Conservation (phyloP, 2,888 invertebrate species). For the Idaea biselata region DNA sequence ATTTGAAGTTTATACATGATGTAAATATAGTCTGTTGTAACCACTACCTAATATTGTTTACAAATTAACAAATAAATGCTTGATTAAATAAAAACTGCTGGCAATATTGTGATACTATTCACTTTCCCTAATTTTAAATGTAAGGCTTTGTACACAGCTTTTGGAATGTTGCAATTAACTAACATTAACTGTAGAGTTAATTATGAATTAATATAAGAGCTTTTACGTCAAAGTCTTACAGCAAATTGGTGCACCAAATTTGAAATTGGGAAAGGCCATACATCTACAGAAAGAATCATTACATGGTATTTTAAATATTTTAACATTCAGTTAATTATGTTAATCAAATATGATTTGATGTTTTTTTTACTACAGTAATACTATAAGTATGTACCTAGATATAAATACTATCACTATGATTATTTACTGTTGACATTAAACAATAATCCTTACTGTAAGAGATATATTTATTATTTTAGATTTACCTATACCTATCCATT, state of each 20-base stretch:
- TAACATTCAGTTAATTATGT: constrained; percentile 19
- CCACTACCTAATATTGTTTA: constrained; percentile 45
- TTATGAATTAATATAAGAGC: constrained; percentile 41
- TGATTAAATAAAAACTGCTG: constrained; percentile 66
- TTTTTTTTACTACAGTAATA: constrained; percentile 22
- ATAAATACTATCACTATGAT: constrained; percentile 26
- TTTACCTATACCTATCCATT: constrained; percentile 46
- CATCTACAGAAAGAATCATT: constrained; percentile 15
- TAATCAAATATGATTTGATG: constrained; percentile 14
- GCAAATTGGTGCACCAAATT: constrained; percentile 56
- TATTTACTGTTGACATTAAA: constrained; percentile 50
- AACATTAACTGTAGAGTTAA: constrained; percentile 65
- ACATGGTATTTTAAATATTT: constrained; percentile 3
- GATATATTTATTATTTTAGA: constrained; percentile 61
- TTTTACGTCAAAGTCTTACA: constrained; percentile 24
- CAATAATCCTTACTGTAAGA: constrained; percentile 53
- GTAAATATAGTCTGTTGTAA: constrained; percentile 68
- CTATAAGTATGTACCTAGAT: constrained; percentile 16
- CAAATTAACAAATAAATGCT: constrained; percentile 60
- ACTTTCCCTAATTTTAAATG: constrained; percentile 51
- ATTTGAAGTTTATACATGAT: constrained; percentile 34
- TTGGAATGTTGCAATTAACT: constrained; percentile 78
- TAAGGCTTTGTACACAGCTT: constrained; percentile 80
- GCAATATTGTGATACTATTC: constrained; percentile 69
- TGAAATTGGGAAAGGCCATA: constrained; percentile 15